These are phyloP conservation scores for Norana najaformis DNA, from an alignment of 2,888 invertebrate species.

Conservation along the genomic window DNA sequence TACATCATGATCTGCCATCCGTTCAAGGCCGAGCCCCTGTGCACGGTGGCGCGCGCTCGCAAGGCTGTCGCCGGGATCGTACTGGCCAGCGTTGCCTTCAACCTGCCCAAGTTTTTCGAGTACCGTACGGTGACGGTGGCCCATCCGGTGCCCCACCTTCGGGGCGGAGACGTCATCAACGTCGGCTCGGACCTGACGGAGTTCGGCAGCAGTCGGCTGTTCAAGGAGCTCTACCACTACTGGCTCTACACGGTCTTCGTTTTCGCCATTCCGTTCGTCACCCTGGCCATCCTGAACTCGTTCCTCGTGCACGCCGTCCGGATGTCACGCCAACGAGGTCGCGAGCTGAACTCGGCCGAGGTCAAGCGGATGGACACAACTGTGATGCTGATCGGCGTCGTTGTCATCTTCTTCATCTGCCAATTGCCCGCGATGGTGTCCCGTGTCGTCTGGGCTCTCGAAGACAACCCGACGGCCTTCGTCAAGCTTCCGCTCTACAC, in stretches of 20 bases:
- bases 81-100: constrained; percentile 54
- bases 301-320: constrained; percentile 60
- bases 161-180: background rate
- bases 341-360: constrained; percentile 47
- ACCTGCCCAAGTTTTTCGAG: constrained; percentile 60
- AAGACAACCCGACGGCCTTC: constrained; percentile 41
- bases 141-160: background rate
- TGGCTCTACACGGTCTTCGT: constrained; percentile 60
- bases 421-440: constrained; percentile 60
- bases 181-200: constrained; percentile 8
- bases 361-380: constrained; percentile 61
- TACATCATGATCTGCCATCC: constrained; percentile 64
- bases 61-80: constrained; percentile 53
- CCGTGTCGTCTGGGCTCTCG: constrained; percentile 58
- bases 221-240: constrained; percentile 53
- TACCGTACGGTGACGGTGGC: constrained; percentile 48
- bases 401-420: constrained; percentile 61
- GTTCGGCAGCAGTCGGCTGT: constrained; percentile 18
- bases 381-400: constrained; percentile 61
- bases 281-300: constrained; percentile 58
- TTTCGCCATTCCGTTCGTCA: constrained; percentile 59
- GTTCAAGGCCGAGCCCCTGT: constrained; percentile 58
- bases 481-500: constrained; percentile 47
- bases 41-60: constrained; percentile 53
- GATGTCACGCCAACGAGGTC: constrained; percentile 49